phyloP scores from a whole-genome alignment of 2,888 invertebrate genomes.

The Harmothoe impar region DNA sequence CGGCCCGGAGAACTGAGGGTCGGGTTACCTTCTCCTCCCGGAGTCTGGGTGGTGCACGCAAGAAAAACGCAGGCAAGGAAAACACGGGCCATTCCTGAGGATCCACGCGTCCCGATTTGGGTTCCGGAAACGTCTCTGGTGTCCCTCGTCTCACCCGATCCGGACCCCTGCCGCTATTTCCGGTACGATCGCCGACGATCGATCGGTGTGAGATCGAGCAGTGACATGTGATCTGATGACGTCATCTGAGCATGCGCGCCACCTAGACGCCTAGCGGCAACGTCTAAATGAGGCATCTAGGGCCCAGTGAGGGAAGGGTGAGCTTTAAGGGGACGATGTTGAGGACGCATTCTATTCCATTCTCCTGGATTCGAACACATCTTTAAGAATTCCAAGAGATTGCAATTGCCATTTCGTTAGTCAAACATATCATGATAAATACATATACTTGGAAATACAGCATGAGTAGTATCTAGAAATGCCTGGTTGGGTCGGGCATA shows the following conservation, averaged over 20 bases:
- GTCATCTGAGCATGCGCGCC: conserved; percentile 12
- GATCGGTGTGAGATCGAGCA: background rate
- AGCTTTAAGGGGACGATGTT: too few species aligned
- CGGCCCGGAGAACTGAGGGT: background rate
- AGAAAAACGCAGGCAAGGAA: too few species aligned
- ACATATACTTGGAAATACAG: too few species aligned
- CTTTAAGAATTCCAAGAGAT: too few species aligned
- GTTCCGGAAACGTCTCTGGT: conserved; percentile 5
- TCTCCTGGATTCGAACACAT: too few species aligned
- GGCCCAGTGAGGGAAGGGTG: too few species aligned
- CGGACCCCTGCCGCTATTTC: background rate
- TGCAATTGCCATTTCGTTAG: too few species aligned
- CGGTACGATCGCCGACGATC: background rate
- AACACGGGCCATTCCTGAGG: background rate
- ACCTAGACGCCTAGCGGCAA: background rate
- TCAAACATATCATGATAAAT: too few species aligned
- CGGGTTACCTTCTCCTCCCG: background rate
- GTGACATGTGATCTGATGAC: conserved; percentile 29
- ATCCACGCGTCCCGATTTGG: background rate
- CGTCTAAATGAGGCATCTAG: too few species aligned
- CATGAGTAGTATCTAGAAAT: too few species aligned
- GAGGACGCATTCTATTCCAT: too few species aligned
- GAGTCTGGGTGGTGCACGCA: background rate
- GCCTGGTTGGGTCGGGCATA: too few species aligned
- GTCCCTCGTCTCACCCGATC: background rate